Conservation (phyloP, 2,113 vertebrate genomes). For the Oenanthe melanoleuca region DNA sequence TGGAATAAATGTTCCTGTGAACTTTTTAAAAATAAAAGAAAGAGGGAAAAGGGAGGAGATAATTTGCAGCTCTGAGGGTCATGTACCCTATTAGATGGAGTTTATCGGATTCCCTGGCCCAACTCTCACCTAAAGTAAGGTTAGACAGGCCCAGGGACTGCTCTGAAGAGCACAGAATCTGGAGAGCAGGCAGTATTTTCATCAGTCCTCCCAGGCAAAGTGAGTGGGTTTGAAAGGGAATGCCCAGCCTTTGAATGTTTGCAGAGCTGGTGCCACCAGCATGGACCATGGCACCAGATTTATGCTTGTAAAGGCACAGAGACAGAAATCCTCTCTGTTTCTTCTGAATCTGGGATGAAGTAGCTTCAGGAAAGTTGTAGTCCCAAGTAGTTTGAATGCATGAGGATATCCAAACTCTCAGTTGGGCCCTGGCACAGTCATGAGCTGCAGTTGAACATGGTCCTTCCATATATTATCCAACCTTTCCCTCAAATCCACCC, state of each 20-base stretch:
- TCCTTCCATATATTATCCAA: background rate
- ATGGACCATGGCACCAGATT: background rate
- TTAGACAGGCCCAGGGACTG: background rate
- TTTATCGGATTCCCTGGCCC: background rate
- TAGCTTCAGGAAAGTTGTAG: background rate
- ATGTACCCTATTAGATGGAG: background rate
- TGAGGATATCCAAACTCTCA: background rate
- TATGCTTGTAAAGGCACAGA: background rate
- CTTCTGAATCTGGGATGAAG: background rate
- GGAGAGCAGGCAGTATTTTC: background rate
- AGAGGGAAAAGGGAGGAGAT: background rate
- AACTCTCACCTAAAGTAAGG: background rate
- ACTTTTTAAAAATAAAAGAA: conserved; percentile 40
- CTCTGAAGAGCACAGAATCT: background rate
- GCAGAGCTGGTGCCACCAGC: background rate
- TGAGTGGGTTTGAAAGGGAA: background rate
- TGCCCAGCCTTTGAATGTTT: background rate
- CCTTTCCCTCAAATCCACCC: background rate
- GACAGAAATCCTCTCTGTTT: background rate
- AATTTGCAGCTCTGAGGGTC: background rate
- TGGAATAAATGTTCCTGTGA: conserved; percentile 36
- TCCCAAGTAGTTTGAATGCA: background rate
- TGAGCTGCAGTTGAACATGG: background rate
- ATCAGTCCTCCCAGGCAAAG: background rate
- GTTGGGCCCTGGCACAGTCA: background rate